These are phyloP conservation scores for Carcinoscorpius rotundicauda DNA, from an alignment of 1,140 invertebrate species.

Conservation along the genomic window DNA sequence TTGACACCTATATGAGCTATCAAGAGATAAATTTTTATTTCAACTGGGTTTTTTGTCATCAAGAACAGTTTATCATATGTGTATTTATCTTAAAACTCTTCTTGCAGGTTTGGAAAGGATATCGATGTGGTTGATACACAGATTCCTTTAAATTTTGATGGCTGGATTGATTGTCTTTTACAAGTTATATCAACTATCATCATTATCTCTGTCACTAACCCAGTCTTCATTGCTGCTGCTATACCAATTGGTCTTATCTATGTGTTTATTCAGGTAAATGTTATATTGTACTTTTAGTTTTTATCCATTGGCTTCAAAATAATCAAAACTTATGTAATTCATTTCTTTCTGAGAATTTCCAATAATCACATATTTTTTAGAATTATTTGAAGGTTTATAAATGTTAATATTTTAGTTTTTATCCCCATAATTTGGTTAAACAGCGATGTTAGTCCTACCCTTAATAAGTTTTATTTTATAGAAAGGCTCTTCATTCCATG, in stretches of 20 bases:
- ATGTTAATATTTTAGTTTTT: no score
- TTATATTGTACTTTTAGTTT: conserved; percentile 1
- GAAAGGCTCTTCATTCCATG: no score
- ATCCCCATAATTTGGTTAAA: no score
- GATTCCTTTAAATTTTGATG: conserved; percentile 28
- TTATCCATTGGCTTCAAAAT: not conserved
- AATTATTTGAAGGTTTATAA: not conserved
- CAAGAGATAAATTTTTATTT: no score
- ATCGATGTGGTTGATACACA: conserved; percentile 29
- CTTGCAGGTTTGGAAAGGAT: conserved; percentile 22
- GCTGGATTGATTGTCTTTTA: conserved; percentile 27
- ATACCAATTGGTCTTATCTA: conserved; percentile 33
- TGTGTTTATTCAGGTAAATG: conserved; percentile 31
- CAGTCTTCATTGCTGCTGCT: conserved; percentile 29
- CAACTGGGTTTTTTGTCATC: no score
- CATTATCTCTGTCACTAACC: conserved; percentile 30
- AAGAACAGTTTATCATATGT: no score
- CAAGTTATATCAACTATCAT: conserved; percentile 27
- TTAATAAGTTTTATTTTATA: no score
- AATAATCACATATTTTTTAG: not conserved
- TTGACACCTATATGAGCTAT: no score
- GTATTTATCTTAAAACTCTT: not conserved
- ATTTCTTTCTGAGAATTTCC: not conserved
- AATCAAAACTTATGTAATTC: conserved; percentile 5
- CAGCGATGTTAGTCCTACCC: no score